Conservation (phyloP, 2,888 invertebrate species). For the Isotomurus palustris region DNA sequence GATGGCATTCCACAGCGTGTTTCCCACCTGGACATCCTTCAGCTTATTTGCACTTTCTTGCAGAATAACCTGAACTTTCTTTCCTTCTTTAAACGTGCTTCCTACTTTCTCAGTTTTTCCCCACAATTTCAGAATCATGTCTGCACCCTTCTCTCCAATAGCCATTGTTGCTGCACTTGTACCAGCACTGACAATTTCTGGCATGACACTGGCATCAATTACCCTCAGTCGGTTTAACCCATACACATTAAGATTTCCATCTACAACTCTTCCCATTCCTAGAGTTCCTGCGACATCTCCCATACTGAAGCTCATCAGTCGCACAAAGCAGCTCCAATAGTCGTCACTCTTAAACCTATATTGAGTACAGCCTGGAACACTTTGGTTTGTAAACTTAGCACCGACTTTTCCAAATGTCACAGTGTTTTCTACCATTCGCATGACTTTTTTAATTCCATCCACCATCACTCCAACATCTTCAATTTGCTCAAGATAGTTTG, state of each 20-base stretch:
- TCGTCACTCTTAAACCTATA: constrained; percentile 5
- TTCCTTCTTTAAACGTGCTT: neutral
- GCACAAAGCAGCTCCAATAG: constrained; percentile 27
- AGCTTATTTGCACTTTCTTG: neutral
- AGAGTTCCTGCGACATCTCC: constrained; percentile 21
- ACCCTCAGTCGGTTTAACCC: constrained; percentile 30
- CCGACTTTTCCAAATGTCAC: constrained; percentile 18
- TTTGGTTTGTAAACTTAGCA: constrained; percentile 15
- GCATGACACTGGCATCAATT: constrained; percentile 31
- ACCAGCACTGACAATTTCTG: constrained; percentile 14
- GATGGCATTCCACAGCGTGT: neutral
- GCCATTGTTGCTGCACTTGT: constrained; percentile 17
- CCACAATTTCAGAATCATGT: constrained; percentile 17
- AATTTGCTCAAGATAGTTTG: constrained; percentile 29
- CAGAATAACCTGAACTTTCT: neutral
- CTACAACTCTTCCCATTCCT: constrained; percentile 30
- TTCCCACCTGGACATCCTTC: neutral
- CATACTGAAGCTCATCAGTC: constrained; percentile 18
- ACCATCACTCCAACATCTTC: constrained; percentile 24
- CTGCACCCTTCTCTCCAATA: constrained; percentile 32
- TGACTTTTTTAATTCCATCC: constrained; percentile 27
- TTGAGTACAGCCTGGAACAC: constrained; percentile 22
- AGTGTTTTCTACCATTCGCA: constrained; percentile 24
- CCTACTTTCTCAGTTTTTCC: neutral
- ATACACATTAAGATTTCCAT: constrained; percentile 23